phyloP scores from a whole-genome alignment of 2,888 invertebrate species.

The Habrosyne pyritoides region DNA sequence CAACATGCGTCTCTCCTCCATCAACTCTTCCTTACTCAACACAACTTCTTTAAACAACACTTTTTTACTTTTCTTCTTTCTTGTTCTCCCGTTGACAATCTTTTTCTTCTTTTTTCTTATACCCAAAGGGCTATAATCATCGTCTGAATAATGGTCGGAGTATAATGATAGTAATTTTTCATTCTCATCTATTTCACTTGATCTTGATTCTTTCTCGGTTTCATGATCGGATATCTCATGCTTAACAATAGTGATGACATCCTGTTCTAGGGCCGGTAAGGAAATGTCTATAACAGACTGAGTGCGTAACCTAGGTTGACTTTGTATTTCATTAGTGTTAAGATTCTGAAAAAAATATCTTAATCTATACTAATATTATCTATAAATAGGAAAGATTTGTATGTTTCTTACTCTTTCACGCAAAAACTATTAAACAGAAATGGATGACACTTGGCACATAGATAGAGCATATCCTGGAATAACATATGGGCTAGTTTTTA shows the following conservation, averaged over 20 bases:
- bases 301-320: background rate
- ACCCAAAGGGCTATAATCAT: constrained; percentile 34
- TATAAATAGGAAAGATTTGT: no score
- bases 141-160: constrained; percentile 31
- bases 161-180: constrained; percentile 18
- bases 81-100: constrained; percentile 20
- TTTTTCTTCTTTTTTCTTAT: constrained; percentile 32
- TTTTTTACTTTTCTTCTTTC: constrained; percentile 16
- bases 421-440: no score
- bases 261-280: background rate
- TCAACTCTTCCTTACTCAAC: constrained; percentile 49
- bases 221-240: background rate
- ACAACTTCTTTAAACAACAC: constrained; percentile 50
- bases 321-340: background rate
- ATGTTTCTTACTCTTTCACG: no score
- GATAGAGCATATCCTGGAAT: no score
- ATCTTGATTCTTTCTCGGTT: background rate
- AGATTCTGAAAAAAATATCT: background rate
- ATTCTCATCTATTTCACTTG: constrained; percentile 23
- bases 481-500: no score
- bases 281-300: background rate
- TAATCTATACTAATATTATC: no score
- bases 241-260: background rate
- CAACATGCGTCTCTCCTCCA: constrained; percentile 51
- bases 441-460: no score